phyloP scores from a whole-genome alignment of 2,797 vertebrate genomes.

The Leptatherina wallacei region DNA sequence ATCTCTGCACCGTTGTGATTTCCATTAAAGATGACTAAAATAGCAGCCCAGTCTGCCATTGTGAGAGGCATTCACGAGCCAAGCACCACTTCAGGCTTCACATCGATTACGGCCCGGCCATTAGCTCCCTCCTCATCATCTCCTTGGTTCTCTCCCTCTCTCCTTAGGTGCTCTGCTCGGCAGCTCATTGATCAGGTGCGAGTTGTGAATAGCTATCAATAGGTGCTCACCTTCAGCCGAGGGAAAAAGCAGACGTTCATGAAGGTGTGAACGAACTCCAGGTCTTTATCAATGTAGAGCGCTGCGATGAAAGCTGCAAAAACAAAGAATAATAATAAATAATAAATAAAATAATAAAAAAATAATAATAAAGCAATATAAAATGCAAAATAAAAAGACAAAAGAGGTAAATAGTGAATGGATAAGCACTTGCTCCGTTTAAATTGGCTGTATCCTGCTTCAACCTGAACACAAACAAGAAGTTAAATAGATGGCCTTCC shows the following conservation, averaged over 20 bases:
- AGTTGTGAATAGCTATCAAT: slow-evolving; percentile 38
- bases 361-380: not conserved
- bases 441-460: not conserved
- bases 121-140: slow-evolving; percentile 53
- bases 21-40: slow-evolving; percentile 61
- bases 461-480: slow-evolving; percentile 20
- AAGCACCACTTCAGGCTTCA: slow-evolving; percentile 52
- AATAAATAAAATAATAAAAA: too few relatives aligned
- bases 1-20: slow-evolving; percentile 19
- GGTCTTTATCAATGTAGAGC: slow-evolving; percentile 97
- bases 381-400: not conserved
- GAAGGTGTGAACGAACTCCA: slow-evolving; percentile 97
- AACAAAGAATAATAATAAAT: not conserved
- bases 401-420: not conserved
- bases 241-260: slow-evolving; percentile 99
- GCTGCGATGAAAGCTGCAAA: slow-evolving; percentile 94
- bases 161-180: slow-evolving; percentile 35
- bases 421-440: not conserved
- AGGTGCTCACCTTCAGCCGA: slow-evolving; percentile 91
- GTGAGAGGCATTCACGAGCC: slow-evolving; percentile 46
- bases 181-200: slow-evolving; percentile 61
- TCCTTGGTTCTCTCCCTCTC: slow-evolving; percentile 18
- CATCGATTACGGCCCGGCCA: slow-evolving; percentile 64
- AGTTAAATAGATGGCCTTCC: not conserved
- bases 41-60: slow-evolving; percentile 35